These are phyloP conservation scores for Epinotia nisella DNA, from an alignment of 2,888 invertebrate species.

Conservation along the genomic window DNA sequence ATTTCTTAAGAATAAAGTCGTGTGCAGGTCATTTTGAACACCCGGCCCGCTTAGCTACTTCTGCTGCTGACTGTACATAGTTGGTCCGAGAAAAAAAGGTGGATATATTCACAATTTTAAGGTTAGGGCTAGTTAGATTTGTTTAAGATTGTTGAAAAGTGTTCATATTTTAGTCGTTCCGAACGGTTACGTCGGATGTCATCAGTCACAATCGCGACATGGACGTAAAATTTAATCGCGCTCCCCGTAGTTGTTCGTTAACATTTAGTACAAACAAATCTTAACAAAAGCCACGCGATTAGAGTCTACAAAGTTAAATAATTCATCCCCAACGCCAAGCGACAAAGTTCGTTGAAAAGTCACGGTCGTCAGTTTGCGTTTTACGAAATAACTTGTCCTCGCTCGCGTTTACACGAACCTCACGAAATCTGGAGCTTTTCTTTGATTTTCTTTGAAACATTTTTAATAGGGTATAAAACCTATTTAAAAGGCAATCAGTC, in stretches of 20 bases:
- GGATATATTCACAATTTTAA: background rate
- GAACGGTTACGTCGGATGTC: background rate
- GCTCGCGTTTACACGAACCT: slow-evolving; percentile 66
- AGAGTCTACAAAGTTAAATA: slow-evolving; percentile 32
- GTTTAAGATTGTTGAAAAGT: background rate
- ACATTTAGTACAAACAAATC: slow-evolving; percentile 33
- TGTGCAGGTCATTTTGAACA: no score
- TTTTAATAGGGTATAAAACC: slow-evolving; percentile 83
- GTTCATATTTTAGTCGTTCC: slow-evolving; percentile 3
- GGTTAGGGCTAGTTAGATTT: no score
- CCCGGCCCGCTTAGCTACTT: no score
- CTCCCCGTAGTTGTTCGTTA: slow-evolving; percentile 11
- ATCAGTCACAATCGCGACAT: slow-evolving; percentile 6
- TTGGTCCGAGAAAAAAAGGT: background rate
- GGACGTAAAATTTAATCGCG: slow-evolving; percentile 25
- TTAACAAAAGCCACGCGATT: slow-evolving; percentile 27
- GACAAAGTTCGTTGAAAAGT: slow-evolving; percentile 52
- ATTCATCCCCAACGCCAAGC: slow-evolving; percentile 25
- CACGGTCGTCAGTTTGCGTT: slow-evolving; percentile 61
- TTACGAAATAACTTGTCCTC: slow-evolving; percentile 67
- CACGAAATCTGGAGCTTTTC: slow-evolving; percentile 66
- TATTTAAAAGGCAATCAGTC: slow-evolving; percentile 86
- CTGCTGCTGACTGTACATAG: no score
- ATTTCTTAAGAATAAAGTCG: no score
- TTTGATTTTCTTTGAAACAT: slow-evolving; percentile 78